Evolutionary conservation across 2,888 invertebrate species (phyloP).

Genomic region (Melolontha melolontha): DNA sequence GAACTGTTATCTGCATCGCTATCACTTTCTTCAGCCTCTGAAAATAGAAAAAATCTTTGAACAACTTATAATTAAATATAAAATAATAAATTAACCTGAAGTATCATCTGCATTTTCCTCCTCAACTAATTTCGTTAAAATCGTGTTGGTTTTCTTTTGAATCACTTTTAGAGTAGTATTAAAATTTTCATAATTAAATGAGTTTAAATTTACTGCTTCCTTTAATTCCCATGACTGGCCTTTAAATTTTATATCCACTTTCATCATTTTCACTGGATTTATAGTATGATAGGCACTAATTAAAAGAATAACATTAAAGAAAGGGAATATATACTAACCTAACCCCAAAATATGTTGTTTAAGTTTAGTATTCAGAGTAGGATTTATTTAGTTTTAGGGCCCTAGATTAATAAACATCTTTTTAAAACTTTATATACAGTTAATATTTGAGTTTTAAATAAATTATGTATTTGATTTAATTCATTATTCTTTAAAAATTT

Average conservation of each 20-base stretch:
- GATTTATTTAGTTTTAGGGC: too few relatives aligned
- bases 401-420: too few relatives aligned
- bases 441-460: too few relatives aligned
- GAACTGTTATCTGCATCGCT: conserved; percentile 26
- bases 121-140: conserved; percentile 36
- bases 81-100: conserved; percentile 15
- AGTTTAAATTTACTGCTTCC: conserved; percentile 7
- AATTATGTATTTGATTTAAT: too few relatives aligned
- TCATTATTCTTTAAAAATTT: too few relatives aligned
- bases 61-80: not conserved
- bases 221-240: conserved; percentile 15
- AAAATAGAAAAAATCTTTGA: conserved; percentile 8
- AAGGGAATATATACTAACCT: too few relatives aligned
- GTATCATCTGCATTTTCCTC: conserved; percentile 23
- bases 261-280: conserved; percentile 30
- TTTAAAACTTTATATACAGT: too few relatives aligned
- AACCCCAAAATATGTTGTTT: too few relatives aligned
- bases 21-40: conserved; percentile 35
- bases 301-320: too few relatives aligned
- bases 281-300: too few relatives aligned
- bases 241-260: conserved; percentile 31
- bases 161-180: conserved; percentile 12
- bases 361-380: too few relatives aligned
- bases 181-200: conserved; percentile 13
- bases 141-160: conserved; percentile 30